Evolutionary conservation across 2,797 vertebrate genomes (phyloP).

Genomic region (Rachycentron canadum): DNA sequence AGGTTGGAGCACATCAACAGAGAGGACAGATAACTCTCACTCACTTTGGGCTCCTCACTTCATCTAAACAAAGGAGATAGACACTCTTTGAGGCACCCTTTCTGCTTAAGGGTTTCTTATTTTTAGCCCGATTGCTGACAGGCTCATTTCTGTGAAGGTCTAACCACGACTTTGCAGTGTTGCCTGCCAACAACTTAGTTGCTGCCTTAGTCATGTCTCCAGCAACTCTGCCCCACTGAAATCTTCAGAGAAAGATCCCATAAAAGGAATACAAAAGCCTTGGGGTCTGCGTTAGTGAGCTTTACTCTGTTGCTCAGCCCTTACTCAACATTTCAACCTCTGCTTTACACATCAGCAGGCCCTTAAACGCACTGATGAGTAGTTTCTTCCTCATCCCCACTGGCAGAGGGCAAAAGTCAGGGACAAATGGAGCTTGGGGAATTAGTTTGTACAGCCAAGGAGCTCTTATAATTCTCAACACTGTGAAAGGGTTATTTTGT

Average conservation of each 20-base stretch:
- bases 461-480: slow-evolving; percentile 48
- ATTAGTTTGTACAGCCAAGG: slow-evolving; percentile 47
- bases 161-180: slow-evolving; percentile 40
- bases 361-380: slow-evolving; percentile 71
- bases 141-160: slow-evolving; percentile 64
- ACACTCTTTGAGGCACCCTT: slow-evolving; percentile 60
- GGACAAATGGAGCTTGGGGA: slow-evolving; percentile 47
- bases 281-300: slow-evolving; percentile 71
- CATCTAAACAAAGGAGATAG: slow-evolving; percentile 68
- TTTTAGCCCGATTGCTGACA: slow-evolving; percentile 76
- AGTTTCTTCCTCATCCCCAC: slow-evolving; percentile 69
- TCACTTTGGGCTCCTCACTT: slow-evolving; percentile 48
- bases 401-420: slow-evolving; percentile 49
- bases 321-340: slow-evolving; percentile 78
- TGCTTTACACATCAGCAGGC: slow-evolving; percentile 69
- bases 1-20: slow-evolving; percentile 56
- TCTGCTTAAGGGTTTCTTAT: slow-evolving; percentile 74
- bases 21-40: slow-evolving; percentile 69
- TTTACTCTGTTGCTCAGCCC: slow-evolving; percentile 70
- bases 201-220: slow-evolving; percentile 73
- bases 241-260: slow-evolving; percentile 69
- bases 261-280: slow-evolving; percentile 77
- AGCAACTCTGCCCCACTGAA: slow-evolving; percentile 47
- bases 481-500: slow-evolving; percentile 56
- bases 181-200: slow-evolving; percentile 65